A percentile compares a stretch with the other conserved stretches of the same genome.
Conservation (phyloP, 30 jellyfish, hydroid and myxozoan species). For the Turritopsis dohrnii region DNA sequence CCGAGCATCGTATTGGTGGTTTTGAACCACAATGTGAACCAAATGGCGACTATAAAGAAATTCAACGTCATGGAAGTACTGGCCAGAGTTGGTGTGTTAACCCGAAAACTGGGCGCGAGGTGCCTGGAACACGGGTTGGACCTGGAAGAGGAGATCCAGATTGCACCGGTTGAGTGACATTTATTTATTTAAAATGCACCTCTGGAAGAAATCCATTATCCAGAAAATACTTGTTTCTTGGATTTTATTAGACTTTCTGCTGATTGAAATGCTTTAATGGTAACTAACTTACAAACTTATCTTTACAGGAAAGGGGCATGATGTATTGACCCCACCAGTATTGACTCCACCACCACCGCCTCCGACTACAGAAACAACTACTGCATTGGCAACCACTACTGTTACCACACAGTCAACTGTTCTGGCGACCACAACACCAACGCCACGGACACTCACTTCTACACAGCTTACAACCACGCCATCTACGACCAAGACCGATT, state of each 20-base stretch:
- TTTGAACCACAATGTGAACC: conserved; percentile 21
- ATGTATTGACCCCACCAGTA: neutral
- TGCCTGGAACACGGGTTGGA: neutral
- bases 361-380: neutral
- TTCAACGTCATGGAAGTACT: neutral
- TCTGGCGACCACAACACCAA: no score
- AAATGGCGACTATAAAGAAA: neutral
- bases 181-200: no score
- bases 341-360: neutral
- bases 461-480: neutral
- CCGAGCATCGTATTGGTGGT: neutral
- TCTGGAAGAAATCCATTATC: no score
- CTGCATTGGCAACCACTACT: neutral
- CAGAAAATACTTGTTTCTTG: no score
- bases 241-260: no score
- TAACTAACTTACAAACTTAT: no score
- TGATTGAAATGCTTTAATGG: no score
- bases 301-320: no score
- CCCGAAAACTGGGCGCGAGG: neutral
- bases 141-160: conserved; percentile 12
- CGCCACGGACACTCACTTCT: no score
- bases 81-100: conserved; percentile 19
- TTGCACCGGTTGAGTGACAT: neutral
- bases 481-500: neutral
- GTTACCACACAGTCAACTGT: neutral